A percentile compares a stretch with the other conserved stretches of the same genome.
phyloP scores from a whole-genome alignment of 2,888 invertebrate genomes.

The Dorcus hopei region DNA sequence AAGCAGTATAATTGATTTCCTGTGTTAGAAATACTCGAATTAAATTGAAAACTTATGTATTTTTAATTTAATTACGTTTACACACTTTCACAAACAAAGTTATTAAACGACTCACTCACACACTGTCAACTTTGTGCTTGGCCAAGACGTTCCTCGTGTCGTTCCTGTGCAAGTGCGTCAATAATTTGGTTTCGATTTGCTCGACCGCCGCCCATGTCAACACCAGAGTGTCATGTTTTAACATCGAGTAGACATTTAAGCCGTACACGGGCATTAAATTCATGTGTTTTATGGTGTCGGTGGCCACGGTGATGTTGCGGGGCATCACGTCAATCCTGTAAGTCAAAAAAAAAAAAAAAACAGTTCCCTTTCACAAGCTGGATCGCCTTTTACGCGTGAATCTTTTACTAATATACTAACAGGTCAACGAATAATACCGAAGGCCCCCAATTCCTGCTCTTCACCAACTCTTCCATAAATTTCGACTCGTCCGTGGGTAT shows the following conservation, averaged over 20 bases:
- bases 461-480: conserved; percentile 76
- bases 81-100: neutral
- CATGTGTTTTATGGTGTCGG: conserved; percentile 72
- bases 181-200: conserved; percentile 74
- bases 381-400: too few species aligned
- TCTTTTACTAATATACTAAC: conserved; percentile 53
- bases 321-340: conserved; percentile 83
- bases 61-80: neutral
- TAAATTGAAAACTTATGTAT: neutral
- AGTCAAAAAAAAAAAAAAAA: conserved; percentile 36
- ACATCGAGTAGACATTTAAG: conserved; percentile 93
- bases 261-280: conserved; percentile 96
- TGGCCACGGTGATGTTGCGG: conserved; percentile 80
- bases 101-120: conserved; percentile 24
- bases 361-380: neutral
- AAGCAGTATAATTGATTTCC: too few species aligned
- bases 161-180: conserved; percentile 65
- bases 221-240: conserved; percentile 92
- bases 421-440: conserved; percentile 92
- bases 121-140: conserved; percentile 63
- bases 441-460: conserved; percentile 90
- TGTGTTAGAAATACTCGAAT: too few species aligned
- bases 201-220: conserved; percentile 82
- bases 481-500: conserved; percentile 78
- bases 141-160: conserved; percentile 48